Base-by-base conservation (phyloP, 2,888 invertebrate species). In the Synanthedon tipuliformis region DNA sequence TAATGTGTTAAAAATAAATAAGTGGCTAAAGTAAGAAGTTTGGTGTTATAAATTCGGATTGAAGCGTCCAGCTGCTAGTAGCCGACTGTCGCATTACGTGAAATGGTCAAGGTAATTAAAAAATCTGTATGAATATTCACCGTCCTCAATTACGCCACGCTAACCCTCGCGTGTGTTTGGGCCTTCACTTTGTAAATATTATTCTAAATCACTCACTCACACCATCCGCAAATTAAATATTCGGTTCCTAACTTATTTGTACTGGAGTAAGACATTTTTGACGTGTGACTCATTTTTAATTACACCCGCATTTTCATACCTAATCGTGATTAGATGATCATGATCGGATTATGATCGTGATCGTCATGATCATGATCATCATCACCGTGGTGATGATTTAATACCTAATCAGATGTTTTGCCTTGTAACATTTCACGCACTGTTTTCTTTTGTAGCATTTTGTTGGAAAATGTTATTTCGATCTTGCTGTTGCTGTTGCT, bases 101-200 rank as follows among this genome's bases (percentile, higher is more conserved):
- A 85, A 85, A 86, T 86, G 87, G 87, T 87, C 83, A 87, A 87
- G 86, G 86, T 87, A 87, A 86, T 76, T 60, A 63, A 69, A 73
- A 75, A 73, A 74, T 71, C 68, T 72, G 62, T 74, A 76, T 82
- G 77, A 79, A 80, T 73, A 81, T 82, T 81, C 81, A 81, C 78
- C 66, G 64, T 72, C 75, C 75, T 75, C 71, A 73, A 74, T 76
- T 72, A 75, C 72, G 68, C 70, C 76, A 78, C 76, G 78, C 85
- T 86, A 85, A 84, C 83, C 81, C 75, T 76, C 74, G 69, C 73
- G 73, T 81, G 71, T 77, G 71, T 79, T 75, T 77, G 74, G 81
- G 77, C 71, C 75, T 74, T 79, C 71, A 76, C 74, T 78, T 77
- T 84, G 83, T 85, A 81, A 78, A 85, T 80, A 81, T 66, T 74